Conservation (phyloP, 2,797 vertebrate genomes). For the Heliangelus exortis region DNA sequence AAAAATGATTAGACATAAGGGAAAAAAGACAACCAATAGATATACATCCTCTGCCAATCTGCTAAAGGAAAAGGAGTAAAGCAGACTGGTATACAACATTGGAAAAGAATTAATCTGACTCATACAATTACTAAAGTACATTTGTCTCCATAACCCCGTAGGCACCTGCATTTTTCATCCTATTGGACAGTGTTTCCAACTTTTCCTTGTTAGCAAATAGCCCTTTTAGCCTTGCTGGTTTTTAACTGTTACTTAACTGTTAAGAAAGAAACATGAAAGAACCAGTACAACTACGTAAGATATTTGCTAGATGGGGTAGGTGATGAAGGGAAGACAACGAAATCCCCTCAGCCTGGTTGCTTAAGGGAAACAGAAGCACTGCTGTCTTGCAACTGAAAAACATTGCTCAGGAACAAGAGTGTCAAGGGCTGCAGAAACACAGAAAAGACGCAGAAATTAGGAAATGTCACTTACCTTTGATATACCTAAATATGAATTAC, state of each 20-base stretch:
- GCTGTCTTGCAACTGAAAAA: background rate
- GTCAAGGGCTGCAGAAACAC: background rate
- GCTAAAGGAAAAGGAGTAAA: background rate
- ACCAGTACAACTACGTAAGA: background rate
- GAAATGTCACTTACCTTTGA: background rate
- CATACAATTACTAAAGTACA: slow-evolving; percentile 4
- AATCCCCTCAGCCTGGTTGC: background rate
- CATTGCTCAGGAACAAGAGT: background rate
- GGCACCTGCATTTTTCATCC: slow-evolving; percentile 22
- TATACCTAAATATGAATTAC: background rate
- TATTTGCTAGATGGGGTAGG: background rate
- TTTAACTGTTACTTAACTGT: background rate
- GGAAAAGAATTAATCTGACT: slow-evolving; percentile 56
- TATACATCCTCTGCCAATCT: background rate
- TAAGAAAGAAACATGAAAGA: background rate
- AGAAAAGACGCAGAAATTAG: background rate
- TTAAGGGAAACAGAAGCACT: background rate
- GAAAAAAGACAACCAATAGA: background rate
- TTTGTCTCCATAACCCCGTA: slow-evolving; percentile 15
- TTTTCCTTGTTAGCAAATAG: background rate
- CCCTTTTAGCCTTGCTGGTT: background rate
- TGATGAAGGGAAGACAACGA: background rate
- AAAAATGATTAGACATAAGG: background rate
- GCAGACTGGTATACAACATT: background rate
- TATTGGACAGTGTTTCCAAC: background rate